Conservation (phyloP, 2,888 invertebrate species). For the Andrena haemorrhoa region DNA sequence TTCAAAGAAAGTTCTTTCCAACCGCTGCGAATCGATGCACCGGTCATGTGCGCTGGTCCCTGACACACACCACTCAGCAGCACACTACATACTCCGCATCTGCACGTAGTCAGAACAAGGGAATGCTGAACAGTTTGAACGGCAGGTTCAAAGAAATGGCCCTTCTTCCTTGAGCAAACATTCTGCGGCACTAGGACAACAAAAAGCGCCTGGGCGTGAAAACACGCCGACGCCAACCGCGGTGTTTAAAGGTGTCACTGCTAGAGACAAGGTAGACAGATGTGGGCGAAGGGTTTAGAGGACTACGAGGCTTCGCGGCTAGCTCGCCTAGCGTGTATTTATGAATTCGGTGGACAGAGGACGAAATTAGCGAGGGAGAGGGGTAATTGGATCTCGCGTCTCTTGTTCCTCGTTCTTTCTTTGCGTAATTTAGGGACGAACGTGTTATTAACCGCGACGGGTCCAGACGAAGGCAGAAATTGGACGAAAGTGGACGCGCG, state of each 20-base stretch:
- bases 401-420: too few species aligned
- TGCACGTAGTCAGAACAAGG: neutral
- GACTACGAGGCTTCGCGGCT: neutral
- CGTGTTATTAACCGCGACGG: too few species aligned
- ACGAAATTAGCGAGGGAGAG: too few species aligned
- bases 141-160: too few species aligned
- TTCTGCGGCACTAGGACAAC: too few species aligned
- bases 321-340: neutral
- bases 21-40: conserved; percentile 54
- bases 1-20: conserved; percentile 46
- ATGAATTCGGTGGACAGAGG: neutral
- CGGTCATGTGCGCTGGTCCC: neutral
- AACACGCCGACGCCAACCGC: too few species aligned
- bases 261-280: neutral
- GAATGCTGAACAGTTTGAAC: neutral
- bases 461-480: neutral
- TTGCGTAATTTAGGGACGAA: too few species aligned
- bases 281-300: neutral
- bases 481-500: neutral
- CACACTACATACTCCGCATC: neutral
- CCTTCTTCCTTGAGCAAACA: too few species aligned
- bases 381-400: too few species aligned
- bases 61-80: neutral
- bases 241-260: neutral
- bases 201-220: too few species aligned